Conservation (phyloP, 2,113 vertebrate species). For the Antennarius striatus region DNA sequence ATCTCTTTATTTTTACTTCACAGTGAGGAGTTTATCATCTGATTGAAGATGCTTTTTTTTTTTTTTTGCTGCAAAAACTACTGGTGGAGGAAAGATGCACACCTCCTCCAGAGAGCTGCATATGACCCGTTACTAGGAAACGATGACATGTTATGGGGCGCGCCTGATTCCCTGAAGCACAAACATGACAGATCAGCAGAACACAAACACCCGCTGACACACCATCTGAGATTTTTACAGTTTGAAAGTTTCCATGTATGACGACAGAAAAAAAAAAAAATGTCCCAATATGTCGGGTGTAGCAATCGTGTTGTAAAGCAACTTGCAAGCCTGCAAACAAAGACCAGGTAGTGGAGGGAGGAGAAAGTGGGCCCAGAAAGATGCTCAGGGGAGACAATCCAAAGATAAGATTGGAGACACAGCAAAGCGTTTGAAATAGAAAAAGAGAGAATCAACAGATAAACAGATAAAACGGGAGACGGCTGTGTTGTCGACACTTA, state of each 20-base stretch:
- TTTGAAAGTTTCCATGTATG: neutral
- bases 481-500: slow-evolving; percentile 43
- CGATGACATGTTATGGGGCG: slow-evolving; percentile 17
- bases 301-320: neutral
- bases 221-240: neutral
- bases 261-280: neutral
- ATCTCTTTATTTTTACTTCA: slow-evolving; percentile 32
- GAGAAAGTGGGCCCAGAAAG: slow-evolving; percentile 33
- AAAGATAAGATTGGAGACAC: slow-evolving; percentile 45
- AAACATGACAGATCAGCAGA: slow-evolving; percentile 11
- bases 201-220: slow-evolving; percentile 19
- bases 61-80: too few species aligned
- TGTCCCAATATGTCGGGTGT: neutral
- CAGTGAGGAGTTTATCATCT: slow-evolving; percentile 16
- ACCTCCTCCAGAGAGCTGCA: slow-evolving; percentile 19
- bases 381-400: slow-evolving; percentile 41
- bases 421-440: slow-evolving; percentile 39
- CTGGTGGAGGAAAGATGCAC: neutral
- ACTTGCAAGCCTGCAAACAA: slow-evolving; percentile 36
- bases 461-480: slow-evolving; percentile 47
- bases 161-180: slow-evolving; percentile 17
- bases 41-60: neutral
- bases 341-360: slow-evolving; percentile 17
- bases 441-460: slow-evolving; percentile 49
- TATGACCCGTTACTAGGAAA: slow-evolving; percentile 38